phyloP scores from a whole-genome alignment of 2,113 vertebrate genomes.

The Prinia subflava region DNA sequence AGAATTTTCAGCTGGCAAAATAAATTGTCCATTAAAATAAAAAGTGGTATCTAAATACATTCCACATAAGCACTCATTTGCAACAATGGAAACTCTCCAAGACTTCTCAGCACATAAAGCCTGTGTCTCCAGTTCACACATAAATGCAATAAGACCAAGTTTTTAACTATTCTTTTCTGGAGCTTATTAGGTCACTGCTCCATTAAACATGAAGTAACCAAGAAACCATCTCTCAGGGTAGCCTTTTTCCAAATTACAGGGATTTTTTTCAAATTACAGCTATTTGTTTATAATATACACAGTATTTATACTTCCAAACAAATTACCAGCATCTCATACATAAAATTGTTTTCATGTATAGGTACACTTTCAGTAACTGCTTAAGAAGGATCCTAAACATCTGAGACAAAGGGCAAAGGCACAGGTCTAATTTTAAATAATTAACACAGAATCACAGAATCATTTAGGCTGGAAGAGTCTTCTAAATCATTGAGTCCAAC shows the following conservation, averaged over 20 bases:
- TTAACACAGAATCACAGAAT: neutral
- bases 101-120: neutral
- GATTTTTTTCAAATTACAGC: neutral
- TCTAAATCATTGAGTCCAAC: neutral
- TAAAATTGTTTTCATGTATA: neutral
- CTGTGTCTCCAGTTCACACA: neutral
- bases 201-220: neutral
- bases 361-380: neutral
- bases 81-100: neutral
- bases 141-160: neutral
- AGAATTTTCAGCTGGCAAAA: neutral
- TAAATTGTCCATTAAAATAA: neutral
- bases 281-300: neutral
- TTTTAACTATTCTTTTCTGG: neutral
- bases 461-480: neutral
- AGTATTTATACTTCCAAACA: neutral
- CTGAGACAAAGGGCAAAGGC: neutral
- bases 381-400: neutral
- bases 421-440: neutral
- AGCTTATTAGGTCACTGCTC: neutral
- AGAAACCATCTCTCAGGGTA: accelerated
- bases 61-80: accelerated
- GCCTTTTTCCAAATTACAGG: neutral
- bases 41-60: neutral
- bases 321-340: neutral